phyloP scores from a whole-genome alignment of 2,113 vertebrate species.

The Atractosteus spatula region DNA sequence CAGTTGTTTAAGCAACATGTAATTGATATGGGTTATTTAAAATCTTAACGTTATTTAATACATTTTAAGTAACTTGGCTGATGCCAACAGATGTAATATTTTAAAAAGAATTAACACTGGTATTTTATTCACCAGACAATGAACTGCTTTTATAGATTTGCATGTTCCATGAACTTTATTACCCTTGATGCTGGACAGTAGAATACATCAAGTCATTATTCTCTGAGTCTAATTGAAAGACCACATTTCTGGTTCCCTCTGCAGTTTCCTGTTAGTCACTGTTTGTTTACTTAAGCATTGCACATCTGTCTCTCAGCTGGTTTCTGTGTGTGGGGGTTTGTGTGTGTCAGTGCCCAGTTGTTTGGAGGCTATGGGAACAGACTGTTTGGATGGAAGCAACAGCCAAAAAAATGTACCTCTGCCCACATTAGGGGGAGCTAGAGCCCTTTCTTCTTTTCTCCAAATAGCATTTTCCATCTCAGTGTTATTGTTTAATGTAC shows the following conservation, averaged over 20 bases:
- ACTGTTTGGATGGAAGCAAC: not conserved
- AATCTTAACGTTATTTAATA: too few species aligned
- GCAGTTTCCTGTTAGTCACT: slow-evolving; percentile 9
- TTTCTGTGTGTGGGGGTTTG: not conserved
- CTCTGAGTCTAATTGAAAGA: not conserved
- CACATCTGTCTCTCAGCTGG: slow-evolving; percentile 4
- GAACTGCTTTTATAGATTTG: not conserved
- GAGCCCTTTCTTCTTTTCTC: not conserved
- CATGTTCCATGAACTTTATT: not conserved
- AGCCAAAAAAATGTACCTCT: slow-evolving; percentile 11
- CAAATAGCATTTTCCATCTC: not conserved
- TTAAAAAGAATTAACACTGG: too few species aligned
- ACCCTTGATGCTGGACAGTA: not conserved
- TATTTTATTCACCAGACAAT: not conserved
- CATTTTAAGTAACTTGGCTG: too few species aligned
- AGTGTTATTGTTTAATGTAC: not conserved
- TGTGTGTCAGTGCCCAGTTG: not conserved
- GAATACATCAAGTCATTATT: not conserved
- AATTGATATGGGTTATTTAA: too few species aligned
- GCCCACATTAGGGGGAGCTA: slow-evolving; percentile 44
- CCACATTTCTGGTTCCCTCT: not conserved
- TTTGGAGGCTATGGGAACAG: not conserved
- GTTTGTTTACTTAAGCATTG: not conserved
- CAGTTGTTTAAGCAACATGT: too few species aligned
- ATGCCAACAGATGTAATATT: too few species aligned